These are phyloP conservation scores for Abrostola tripartita DNA, from an alignment of 2,888 invertebrate genomes.

Conservation along the genomic window DNA sequence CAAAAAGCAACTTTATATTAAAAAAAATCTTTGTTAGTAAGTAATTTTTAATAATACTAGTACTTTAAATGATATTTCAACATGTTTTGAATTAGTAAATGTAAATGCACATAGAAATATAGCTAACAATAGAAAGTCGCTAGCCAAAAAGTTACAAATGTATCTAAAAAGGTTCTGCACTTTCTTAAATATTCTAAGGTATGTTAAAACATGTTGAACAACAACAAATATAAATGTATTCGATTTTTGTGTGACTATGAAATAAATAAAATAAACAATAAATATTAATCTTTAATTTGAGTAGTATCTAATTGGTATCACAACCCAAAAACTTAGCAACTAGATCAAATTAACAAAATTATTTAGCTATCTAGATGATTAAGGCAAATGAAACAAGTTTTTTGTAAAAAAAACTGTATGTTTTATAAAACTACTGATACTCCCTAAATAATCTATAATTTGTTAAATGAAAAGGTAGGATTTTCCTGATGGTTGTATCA, in stretches of 20 bases:
- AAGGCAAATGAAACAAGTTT: neutral
- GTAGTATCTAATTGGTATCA: constrained; percentile 52
- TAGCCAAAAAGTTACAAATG: constrained; percentile 60
- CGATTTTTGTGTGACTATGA: constrained; percentile 78
- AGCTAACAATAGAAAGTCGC: constrained; percentile 48
- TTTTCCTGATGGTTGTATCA: too few species aligned
- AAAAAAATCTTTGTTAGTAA: constrained; percentile 59
- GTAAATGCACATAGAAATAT: constrained; percentile 58
- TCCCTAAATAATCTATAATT: too few species aligned
- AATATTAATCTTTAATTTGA: constrained; percentile 68
- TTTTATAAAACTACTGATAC: too few species aligned
- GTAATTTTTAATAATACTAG: constrained; percentile 65
- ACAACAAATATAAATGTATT: constrained; percentile 72
- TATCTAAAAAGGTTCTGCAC: constrained; percentile 61
- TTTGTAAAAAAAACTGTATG: neutral
- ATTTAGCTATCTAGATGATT: neutral
- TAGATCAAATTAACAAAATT: neutral
- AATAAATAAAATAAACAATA: constrained; percentile 73
- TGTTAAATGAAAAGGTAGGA: too few species aligned
- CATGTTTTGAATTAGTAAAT: constrained; percentile 72
- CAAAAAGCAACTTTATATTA: constrained; percentile 46
- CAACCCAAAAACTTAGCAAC: constrained; percentile 33
- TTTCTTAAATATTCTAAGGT: constrained; percentile 50
- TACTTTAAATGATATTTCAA: constrained; percentile 66
- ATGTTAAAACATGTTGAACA: constrained; percentile 78